Base-by-base conservation (phyloP, 2,797 vertebrate species). In the Streptopelia turtur region DNA sequence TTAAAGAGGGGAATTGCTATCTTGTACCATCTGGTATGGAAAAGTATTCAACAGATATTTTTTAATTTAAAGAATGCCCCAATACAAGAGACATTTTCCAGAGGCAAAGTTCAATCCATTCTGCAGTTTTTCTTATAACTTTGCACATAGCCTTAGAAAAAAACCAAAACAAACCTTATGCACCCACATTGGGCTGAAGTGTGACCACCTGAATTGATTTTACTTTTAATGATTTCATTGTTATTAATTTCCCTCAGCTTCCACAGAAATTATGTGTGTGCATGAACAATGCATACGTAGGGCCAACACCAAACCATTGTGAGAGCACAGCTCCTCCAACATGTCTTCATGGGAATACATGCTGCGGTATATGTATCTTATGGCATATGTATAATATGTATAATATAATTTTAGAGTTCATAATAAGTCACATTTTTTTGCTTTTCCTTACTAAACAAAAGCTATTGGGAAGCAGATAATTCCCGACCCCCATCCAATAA, bases 251-350 rank as follows among this genome's bases (percentile, higher is more conserved):
- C 71, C 86, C 89, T 61, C 72, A 74, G 22, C 59, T 81, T 93
- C 90, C 60, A 71, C 43, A 22, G 64, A 80, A 83, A 83, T 83
- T 33, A 72, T 18, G 18, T 57, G 75, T 87, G 79, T 4, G 8
- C 84, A 91, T 37, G 45, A 82, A 91, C 85, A 94, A 93, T 39
- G 66, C 75, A 90, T 77, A 45, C 56, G n/a, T 6, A 82, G 52
- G 87, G 23, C 52, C 63, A 63, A 79, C 89, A 39, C 85, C 76
- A 55, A 79, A 86, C 83, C 65, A 52, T 53, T 74, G 18, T 17
- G 30, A 81, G 79, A 82, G 66, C 66, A 91, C 49, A 90, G 88
- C 89, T 92, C 49, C 47, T 95, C 78, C 78, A 25, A 35, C 90
- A 63, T 45, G 69, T 87, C 60, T 24, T 31, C 47, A 43, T 45